Evolutionary conservation across 2,113 vertebrate species (phyloP), one percentile per base, ranked within the genome.

Genomic region (Poeciliopsis occidentalis): DNA sequence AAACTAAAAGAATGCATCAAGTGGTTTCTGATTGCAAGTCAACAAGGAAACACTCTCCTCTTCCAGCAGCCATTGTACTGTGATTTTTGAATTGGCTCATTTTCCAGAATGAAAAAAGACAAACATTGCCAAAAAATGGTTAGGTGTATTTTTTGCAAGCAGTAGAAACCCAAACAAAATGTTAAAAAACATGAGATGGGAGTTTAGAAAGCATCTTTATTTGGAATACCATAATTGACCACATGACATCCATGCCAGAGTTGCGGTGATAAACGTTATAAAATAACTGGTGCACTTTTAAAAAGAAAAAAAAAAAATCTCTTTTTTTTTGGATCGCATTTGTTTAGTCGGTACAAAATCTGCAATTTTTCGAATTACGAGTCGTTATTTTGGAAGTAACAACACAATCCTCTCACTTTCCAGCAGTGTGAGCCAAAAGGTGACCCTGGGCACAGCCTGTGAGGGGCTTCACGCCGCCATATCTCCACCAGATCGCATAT

Each of bases 371-470:
- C 80, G 44, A 81, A 60, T 24, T 72, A 51, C 80, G 82, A 85
- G 85, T 80, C 1, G 65, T 87, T 75, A 86, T 80, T 37, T 41
- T 65, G 71, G 51, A 68, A 70, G 73, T 71, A 75, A 85, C 30
- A 79, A 88, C 81, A 87, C 47, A 75, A 86, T 93, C 85, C 90
- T 93, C 93, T 92, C 93, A 94, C 93, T 93, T 94, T 91, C 92
- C 91, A 92, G 92, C 92, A 94, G 93, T 92, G 91, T 89, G 92
- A 93, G 92, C 90, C 75, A 83, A 90, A 93, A 92, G 91, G 88
- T 63, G 63, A 86, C 83, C 60, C 65, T 22, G 82, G 89, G 89
- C 88, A 91, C 79, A 85, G 81, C 88, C 82, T 82, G 83, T 32
- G 73, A 75, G 71, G 77, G 69, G 69, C 64, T 70, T 73, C 2